Base-by-base conservation (phyloP, 2,888 invertebrate genomes). In the Strigamia transsilvanica region DNA sequence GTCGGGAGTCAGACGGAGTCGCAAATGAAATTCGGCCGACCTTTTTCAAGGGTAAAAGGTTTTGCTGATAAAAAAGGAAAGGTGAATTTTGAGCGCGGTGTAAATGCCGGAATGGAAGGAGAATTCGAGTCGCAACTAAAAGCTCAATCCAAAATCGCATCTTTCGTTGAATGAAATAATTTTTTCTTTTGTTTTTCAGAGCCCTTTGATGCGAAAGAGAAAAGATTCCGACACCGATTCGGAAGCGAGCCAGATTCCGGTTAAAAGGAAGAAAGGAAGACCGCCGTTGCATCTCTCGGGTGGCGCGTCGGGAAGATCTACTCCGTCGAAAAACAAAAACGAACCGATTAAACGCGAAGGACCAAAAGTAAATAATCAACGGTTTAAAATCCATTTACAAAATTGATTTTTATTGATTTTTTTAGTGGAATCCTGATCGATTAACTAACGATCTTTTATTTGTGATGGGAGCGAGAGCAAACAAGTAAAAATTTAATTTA, bases 391-490 rank as follows among this genome's bases (percentile, higher is more conserved):
- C 41, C 21, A 13, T 1, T 18, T 4, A 2, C 6, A 5, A 18
- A 77, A 27, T 27, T 77, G 18, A 32, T 15, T 9, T 27, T 77
- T 18, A 21, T 32, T 13, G 5, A 32, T 7, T 79, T 34, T 85
- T 32, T 73, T 80, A 93, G 88, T 94, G 94, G 94, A 93, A 94
- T 86, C 92, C 94, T 0, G 91, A 91, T 0, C 89, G 94, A 84
- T 90, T 94, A 38, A 91, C 90, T n/a, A 89, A 91, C 81, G 92
- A 92, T n/a, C 93, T 93, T 0, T 87, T 92, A 79, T 94, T 94
- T 87, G 93, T 94, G 79, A 93, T 94, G 93, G 94, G 94, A 34
- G 93, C 94, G 0, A 86, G 86, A 83, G 89, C 89, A 5, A 88
- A 88, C 83, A 92, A 92, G 90, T 89, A 85, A 80, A 21, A 6